These are phyloP conservation scores for Empis livida DNA, from an alignment of 2,888 invertebrate genomes.

Conservation along the genomic window DNA sequence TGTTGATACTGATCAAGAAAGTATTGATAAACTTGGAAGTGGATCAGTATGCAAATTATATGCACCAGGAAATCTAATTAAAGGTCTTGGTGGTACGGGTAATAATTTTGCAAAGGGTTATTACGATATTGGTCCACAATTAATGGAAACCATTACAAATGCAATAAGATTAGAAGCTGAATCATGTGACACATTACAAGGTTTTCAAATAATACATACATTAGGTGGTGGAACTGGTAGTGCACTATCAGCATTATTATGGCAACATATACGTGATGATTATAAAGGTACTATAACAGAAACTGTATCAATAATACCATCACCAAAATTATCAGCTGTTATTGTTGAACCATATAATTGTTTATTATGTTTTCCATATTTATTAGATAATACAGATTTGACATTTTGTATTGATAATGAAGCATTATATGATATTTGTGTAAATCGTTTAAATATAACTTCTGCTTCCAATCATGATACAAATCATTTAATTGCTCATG, in stretches of 20 bases:
- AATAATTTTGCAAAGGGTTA: slow-evolving; percentile 57
- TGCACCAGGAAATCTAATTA: slow-evolving; percentile 55
- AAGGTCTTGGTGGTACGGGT: slow-evolving; percentile 42
- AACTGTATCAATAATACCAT: slow-evolving; percentile 49
- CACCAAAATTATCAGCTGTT: slow-evolving; percentile 24
- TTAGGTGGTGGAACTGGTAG: slow-evolving; percentile 64
- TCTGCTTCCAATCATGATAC: slow-evolving; percentile 18
- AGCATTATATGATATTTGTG: slow-evolving; percentile 23
- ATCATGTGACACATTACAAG: slow-evolving; percentile 37
- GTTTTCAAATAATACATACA: slow-evolving; percentile 55
- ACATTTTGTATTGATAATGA: slow-evolving; percentile 30
- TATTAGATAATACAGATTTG: slow-evolving; percentile 24
- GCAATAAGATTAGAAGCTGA: slow-evolving; percentile 26
- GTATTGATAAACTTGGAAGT: slow-evolving; percentile 43
- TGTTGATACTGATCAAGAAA: slow-evolving; percentile 56
- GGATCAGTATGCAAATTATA: slow-evolving; percentile 49
- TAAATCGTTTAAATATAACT: slow-evolving; percentile 20
- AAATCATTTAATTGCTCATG: slow-evolving; percentile 28
- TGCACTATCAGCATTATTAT: slow-evolving; percentile 59
- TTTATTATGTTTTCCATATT: slow-evolving; percentile 23
- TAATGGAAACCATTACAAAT: slow-evolving; percentile 25
- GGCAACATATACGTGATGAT: slow-evolving; percentile 56
- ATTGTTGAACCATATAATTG: slow-evolving; percentile 31
- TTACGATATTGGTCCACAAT: slow-evolving; percentile 28
- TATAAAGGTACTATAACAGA: slow-evolving; percentile 61